phyloP scores from a whole-genome alignment of 2,888 invertebrate genomes.

The Pristionchus maxplancki region DNA sequence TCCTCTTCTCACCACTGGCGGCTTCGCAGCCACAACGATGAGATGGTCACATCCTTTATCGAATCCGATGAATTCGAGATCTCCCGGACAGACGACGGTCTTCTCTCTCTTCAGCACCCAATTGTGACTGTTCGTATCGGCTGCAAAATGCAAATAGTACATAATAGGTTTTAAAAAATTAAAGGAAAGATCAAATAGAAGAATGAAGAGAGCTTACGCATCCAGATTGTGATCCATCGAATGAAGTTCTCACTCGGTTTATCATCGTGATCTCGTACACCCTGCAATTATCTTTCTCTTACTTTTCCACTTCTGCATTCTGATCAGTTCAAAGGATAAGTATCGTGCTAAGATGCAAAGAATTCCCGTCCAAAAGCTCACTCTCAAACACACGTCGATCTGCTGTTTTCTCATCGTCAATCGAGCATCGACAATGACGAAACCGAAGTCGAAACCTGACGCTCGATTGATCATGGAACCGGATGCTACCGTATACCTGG shows the following conservation, averaged over 20 bases:
- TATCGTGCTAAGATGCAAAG: background rate
- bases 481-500: background rate
- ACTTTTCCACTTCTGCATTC: background rate
- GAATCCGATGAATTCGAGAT: conserved; percentile 46
- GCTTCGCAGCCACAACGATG: background rate
- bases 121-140: background rate
- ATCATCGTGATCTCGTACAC: background rate
- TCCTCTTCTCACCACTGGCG: background rate
- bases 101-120: conserved; percentile 13
- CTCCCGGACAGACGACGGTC: conserved; percentile 9
- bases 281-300: background rate
- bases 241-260: conserved; percentile 25
- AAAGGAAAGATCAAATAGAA: background rate
- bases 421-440: conserved; percentile 48
- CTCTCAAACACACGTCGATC: conserved; percentile 48
- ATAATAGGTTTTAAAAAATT: background rate
- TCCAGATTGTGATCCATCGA: conserved; percentile 46
- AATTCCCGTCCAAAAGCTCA: background rate
- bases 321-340: background rate
- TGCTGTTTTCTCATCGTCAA: conserved; percentile 30
- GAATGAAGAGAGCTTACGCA: background rate
- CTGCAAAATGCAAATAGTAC: background rate
- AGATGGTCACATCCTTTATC: conserved; percentile 31
- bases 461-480: too few species aligned
- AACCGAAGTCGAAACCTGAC: conserved; percentile 38